Conservation (phyloP, 2,797 vertebrate genomes). For the Sebastes vulpes region DNA sequence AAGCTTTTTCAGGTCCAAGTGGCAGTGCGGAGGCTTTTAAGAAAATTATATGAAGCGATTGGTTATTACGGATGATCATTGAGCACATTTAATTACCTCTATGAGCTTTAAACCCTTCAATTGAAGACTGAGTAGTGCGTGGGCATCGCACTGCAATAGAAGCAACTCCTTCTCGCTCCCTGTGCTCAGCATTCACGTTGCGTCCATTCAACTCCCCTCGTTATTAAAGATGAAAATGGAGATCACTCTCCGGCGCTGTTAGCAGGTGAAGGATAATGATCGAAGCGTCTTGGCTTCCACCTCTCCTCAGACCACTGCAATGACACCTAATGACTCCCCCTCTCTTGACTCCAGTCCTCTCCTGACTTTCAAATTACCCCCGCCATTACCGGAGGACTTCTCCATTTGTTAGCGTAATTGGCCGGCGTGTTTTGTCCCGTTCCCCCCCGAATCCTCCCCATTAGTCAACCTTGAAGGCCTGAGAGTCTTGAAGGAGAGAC, state of each 20-base stretch:
- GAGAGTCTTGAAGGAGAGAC: neutral
- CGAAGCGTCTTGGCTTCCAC: slow-evolving; percentile 41
- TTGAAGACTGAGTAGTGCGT: neutral
- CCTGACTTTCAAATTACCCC: slow-evolving; percentile 71
- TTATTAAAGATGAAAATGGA: slow-evolving; percentile 55
- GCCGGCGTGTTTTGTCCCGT: slow-evolving; percentile 52
- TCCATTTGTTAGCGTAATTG: slow-evolving; percentile 81
- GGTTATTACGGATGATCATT: slow-evolving; percentile 32
- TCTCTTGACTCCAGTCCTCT: slow-evolving; percentile 34
- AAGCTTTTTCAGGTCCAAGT: neutral
- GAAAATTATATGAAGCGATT: slow-evolving; percentile 20
- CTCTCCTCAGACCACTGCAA: slow-evolving; percentile 61
- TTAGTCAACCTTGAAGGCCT: slow-evolving; percentile 38
- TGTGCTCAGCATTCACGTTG: neutral
- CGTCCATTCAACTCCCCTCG: slow-evolving; percentile 31
- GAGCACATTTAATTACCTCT: slow-evolving; percentile 19
- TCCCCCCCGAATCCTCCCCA: slow-evolving; percentile 54
- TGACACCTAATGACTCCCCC: slow-evolving; percentile 67
- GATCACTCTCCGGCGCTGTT: slow-evolving; percentile 50
- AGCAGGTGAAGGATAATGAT: slow-evolving; percentile 71
- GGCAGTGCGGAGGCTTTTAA: slow-evolving; percentile 11
- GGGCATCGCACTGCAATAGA: neutral
- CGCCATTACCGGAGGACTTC: slow-evolving; percentile 67
- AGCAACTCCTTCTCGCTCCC: neutral
- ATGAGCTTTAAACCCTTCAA: slow-evolving; percentile 3